phyloP scores from a whole-genome alignment of 2,113 vertebrate genomes.

The Sorex fumeus region DNA sequence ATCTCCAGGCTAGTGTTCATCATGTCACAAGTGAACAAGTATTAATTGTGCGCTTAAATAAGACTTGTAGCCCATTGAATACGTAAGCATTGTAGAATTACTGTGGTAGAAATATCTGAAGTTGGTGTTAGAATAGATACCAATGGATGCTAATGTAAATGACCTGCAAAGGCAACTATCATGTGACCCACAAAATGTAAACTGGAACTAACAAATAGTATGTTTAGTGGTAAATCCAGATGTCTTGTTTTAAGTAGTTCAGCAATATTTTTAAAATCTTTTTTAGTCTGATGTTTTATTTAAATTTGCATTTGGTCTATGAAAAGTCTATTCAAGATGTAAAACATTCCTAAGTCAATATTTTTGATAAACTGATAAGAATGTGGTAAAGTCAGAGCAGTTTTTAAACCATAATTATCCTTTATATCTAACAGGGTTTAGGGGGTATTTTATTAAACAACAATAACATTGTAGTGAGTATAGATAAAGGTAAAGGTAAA shows the following conservation, averaged over 20 bases:
- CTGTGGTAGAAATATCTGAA: not conserved
- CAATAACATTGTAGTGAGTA: too few relatives aligned
- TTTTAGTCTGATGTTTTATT: not conserved
- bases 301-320: not conserved
- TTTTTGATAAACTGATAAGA: not conserved
- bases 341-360: not conserved
- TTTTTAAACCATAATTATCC: not conserved
- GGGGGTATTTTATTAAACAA: too few relatives aligned
- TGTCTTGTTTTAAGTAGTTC: not conserved
- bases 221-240: not conserved
- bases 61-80: not conserved
- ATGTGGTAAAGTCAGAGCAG: not conserved
- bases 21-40: not conserved
- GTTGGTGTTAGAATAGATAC: not conserved
- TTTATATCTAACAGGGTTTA: too few relatives aligned
- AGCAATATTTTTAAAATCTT: not conserved
- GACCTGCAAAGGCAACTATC: not conserved
- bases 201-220: not conserved
- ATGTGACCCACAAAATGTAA: too few relatives aligned
- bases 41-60: not conserved
- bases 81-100: not conserved
- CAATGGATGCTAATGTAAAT: not conserved
- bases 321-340: not conserved
- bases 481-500: too few relatives aligned
- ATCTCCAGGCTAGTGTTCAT: not conserved